These are phyloP conservation scores for Lutraria rhynchaena DNA, from an alignment of 1,140 invertebrate genomes.

Conservation along the genomic window DNA sequence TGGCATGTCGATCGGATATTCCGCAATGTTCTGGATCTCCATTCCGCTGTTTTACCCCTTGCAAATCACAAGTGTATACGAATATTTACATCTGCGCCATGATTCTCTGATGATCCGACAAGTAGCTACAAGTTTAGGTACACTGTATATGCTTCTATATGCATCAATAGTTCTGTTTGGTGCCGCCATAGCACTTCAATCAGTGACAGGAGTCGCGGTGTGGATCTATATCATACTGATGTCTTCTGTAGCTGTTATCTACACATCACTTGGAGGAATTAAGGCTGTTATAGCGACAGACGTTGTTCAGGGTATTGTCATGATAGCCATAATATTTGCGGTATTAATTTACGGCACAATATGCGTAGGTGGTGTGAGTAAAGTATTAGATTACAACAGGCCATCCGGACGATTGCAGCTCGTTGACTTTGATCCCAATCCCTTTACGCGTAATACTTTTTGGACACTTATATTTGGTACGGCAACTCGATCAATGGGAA, in stretches of 20 bases:
- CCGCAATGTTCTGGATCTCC: background rate
- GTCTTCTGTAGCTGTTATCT: slow-evolving; percentile 6
- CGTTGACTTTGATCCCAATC: slow-evolving; percentile 32
- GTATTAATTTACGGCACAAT: background rate
- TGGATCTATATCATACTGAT: slow-evolving; percentile 1
- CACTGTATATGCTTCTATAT: background rate
- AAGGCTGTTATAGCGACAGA: slow-evolving; percentile 22
- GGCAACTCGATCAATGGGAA: background rate
- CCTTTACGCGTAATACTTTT: slow-evolving; percentile 1
- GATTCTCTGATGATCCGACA: background rate
- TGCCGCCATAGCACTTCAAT: background rate
- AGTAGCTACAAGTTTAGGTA: too few relatives aligned
- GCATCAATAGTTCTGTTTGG: slow-evolving; percentile 6
- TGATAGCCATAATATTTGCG: background rate
- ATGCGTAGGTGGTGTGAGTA: background rate
- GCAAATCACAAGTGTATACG: slow-evolving; percentile 15
- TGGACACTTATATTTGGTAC: slow-evolving; percentile 29
- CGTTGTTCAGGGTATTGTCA: slow-evolving; percentile 12
- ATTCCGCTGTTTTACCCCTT: slow-evolving; percentile 22
- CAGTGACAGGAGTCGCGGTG: background rate
- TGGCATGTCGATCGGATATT: slow-evolving; percentile 1
- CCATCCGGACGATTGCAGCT: background rate
- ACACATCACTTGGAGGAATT: slow-evolving; percentile 22
- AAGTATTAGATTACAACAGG: background rate
- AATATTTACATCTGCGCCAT: slow-evolving; percentile 7